Base-by-base conservation (phyloP, 1,140 invertebrate species). In the Apis cerana region DNA sequence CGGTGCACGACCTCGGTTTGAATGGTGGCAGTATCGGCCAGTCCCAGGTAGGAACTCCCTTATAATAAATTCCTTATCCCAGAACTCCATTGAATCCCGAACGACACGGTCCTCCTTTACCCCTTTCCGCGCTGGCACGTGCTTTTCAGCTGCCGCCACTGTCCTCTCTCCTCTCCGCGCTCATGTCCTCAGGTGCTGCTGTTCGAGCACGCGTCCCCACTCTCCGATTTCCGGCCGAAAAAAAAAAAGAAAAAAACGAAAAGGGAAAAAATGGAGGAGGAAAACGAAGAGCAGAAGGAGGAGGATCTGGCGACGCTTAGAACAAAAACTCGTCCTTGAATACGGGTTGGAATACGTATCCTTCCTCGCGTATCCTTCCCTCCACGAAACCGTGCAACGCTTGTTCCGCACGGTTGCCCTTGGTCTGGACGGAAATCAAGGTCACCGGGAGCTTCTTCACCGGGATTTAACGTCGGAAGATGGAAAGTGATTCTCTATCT, bases 11-110 rank as follows among this genome's bases (percentile, higher is more conserved):
- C 72, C 80, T 85, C 82, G 67, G 59, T 76, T 84, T 80, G 75
- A 87, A 89, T 88, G 75, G 82, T 83, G 83, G 83, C 82, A 54
- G 72, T 83, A 85, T 82, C 82, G 23, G 82, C 76, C 72, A 69
- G 71, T 78, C 62, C 70, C 85, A 82, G 69, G 83, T 82, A 88
- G 78, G 64, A 83, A n/a, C 54, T 61, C 74, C 19, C 82, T 87
- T 85, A 91, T 91, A 91, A 91, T 90, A 90, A 90, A 90, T 88
- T 87, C 78, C 82, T 90, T 87, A 87, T 88, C 86, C 86, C 85
- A 76, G 75, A 72, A 87, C 74, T 64, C 80, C 59, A 85, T 88
- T 88, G 86, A 88, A 81, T 88, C 85, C 58, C 27, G 75, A 75
- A 70, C 62, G 64, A 82, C 56, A 43, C 2, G 58, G n/a, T 27